Evolutionary conservation across 2,888 invertebrate species (phyloP).

Genomic region (Drosophila lutescens): DNA sequence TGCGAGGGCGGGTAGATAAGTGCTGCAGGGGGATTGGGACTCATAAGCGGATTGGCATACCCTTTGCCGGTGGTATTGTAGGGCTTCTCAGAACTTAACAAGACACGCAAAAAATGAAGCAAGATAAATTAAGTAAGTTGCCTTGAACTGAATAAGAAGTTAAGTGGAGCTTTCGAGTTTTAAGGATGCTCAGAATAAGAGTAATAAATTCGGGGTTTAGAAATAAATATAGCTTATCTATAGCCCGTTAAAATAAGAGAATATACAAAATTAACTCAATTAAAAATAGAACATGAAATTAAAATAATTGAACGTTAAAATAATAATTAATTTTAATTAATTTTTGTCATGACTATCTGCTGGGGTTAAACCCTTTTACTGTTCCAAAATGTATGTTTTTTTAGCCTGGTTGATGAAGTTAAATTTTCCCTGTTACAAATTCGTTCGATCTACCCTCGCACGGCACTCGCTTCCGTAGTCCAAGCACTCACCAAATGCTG

Average conservation of each 20-base stretch:
- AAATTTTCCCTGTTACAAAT: not conserved
- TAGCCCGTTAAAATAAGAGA: too few species aligned
- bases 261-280: too few species aligned
- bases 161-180: not conserved
- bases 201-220: not conserved
- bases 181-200: not conserved
- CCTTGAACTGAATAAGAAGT: conserved; percentile 7
- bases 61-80: conserved; percentile 2
- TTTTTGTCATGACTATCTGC: too few species aligned
- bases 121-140: not conserved
- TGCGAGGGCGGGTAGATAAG: conserved; percentile 54
- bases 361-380: too few species aligned
- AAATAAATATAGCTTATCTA: too few species aligned
- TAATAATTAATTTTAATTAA: too few species aligned
- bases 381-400: too few species aligned
- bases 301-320: too few species aligned
- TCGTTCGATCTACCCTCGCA: conserved; percentile 13
- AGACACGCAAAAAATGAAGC: conserved; percentile 1
- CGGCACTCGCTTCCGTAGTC: too few species aligned
- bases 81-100: conserved; percentile 12
- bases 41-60: conserved; percentile 26
- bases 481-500: conserved; percentile 82
- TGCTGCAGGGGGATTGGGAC: conserved; percentile 18
- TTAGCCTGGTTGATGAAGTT: too few species aligned
- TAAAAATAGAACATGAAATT: too few species aligned